Conservation (phyloP, 2,113 vertebrate genomes). For the Talpa occidentalis region DNA sequence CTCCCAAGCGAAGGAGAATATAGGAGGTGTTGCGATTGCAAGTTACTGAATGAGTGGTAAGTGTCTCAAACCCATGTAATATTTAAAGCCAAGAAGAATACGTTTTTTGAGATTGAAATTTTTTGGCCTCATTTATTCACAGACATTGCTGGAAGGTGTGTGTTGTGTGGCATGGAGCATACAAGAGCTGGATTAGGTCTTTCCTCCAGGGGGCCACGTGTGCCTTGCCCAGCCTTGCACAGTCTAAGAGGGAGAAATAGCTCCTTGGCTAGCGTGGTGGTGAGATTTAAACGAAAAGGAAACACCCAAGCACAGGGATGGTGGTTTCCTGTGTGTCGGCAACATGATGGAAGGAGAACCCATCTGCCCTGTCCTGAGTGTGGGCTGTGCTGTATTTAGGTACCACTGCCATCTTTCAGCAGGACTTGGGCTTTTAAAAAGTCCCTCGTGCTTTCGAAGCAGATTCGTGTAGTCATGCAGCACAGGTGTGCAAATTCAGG, state of each 20-base stretch:
- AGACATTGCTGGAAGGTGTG: neutral
- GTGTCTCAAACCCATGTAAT: neutral
- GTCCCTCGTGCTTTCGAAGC: neutral
- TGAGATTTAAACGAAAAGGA: neutral
- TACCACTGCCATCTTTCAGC: neutral
- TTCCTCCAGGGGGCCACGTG: neutral
- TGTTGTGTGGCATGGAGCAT: neutral
- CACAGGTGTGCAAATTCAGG: neutral
- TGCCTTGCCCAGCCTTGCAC: neutral
- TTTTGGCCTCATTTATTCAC: neutral
- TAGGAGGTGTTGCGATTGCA: neutral
- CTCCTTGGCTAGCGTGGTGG: too few relatives aligned
- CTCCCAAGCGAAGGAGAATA: neutral
- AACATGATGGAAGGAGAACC: neutral
- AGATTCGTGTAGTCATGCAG: neutral
- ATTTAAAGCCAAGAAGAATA: neutral
- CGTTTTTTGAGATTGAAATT: neutral
- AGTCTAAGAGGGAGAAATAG: neutral
- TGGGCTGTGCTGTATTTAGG: neutral
- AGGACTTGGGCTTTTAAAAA: neutral
- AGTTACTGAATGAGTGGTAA: neutral
- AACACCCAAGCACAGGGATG: neutral
- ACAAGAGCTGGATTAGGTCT: neutral
- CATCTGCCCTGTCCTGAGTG: neutral
- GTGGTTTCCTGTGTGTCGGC: neutral